Conservation (phyloP, 2,888 invertebrate genomes). For the Beris chalybata region DNA sequence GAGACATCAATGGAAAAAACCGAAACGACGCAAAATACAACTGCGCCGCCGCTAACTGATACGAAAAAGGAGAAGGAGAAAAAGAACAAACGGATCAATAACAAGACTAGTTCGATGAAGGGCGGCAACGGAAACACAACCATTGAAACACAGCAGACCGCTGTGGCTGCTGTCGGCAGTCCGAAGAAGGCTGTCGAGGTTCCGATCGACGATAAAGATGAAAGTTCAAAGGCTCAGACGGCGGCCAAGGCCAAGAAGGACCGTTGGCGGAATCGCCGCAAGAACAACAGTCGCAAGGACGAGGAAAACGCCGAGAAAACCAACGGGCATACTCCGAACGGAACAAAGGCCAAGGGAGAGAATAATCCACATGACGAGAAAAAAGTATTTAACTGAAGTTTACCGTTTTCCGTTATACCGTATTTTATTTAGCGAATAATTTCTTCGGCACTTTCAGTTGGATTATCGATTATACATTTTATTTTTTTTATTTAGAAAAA, state of each 20-base stretch:
- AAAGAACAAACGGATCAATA: conserved; percentile 22
- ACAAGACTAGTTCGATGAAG: background rate
- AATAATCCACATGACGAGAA: conserved; percentile 21
- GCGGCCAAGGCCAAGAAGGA: conserved; percentile 22
- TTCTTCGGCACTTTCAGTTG: background rate
- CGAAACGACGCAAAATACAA: background rate
- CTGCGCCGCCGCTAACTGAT: conserved; percentile 9
- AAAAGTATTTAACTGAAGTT: conserved; percentile 22
- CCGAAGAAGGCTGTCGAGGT: conserved; percentile 2
- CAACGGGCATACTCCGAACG: conserved; percentile 1
- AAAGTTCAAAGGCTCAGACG: background rate
- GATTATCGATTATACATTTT: conserved; percentile 7
- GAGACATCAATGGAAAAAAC: background rate
- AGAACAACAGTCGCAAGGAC: conserved; percentile 17
- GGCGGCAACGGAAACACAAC: background rate
- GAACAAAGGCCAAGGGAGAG: background rate
- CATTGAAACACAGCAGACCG: background rate
- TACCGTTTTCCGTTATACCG: background rate
- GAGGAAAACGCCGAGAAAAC: conserved; percentile 4
- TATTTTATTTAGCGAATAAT: background rate
- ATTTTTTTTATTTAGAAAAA: conserved; percentile 8
- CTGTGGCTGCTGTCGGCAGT: background rate
- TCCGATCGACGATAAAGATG: background rate
- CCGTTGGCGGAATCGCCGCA: conserved; percentile 24
- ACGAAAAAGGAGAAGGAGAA: conserved; percentile 25